These are phyloP conservation scores for Hippocampus comes DNA, from an alignment of 2,113 vertebrate genomes.

Conservation along the genomic window DNA sequence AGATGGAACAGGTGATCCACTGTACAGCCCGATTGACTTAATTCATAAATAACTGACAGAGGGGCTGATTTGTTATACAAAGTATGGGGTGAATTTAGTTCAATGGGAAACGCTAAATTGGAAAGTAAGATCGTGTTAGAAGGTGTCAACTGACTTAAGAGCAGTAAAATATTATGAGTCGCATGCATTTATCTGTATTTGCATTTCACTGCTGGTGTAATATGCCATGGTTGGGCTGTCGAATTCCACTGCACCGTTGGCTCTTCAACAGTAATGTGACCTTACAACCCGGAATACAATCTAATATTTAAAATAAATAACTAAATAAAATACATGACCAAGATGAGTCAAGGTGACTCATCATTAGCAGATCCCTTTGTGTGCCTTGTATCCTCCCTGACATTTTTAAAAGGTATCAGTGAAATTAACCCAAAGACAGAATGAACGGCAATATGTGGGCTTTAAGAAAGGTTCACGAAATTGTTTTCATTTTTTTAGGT, in stretches of 20 bases:
- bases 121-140: background rate
- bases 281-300: background rate
- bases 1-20: constrained; percentile 5
- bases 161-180: background rate
- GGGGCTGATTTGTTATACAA: constrained; percentile 9
- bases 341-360: background rate
- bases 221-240: background rate
- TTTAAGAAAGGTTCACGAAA: background rate
- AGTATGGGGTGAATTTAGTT: background rate
- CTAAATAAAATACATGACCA: background rate
- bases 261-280: background rate
- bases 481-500: background rate
- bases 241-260: background rate
- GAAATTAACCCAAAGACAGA: too few species aligned
- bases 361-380: background rate
- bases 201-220: background rate
- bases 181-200: background rate
- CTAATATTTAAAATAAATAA: background rate
- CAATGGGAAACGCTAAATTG: background rate
- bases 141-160: background rate
- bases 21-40: constrained; percentile 16
- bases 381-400: too few species aligned
- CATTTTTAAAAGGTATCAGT: too few species aligned
- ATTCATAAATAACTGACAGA: constrained; percentile 2
- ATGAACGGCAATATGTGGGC: background rate